Base-by-base conservation (phyloP, 1,140 invertebrate species). In the Cydia fagiglandana region DNA sequence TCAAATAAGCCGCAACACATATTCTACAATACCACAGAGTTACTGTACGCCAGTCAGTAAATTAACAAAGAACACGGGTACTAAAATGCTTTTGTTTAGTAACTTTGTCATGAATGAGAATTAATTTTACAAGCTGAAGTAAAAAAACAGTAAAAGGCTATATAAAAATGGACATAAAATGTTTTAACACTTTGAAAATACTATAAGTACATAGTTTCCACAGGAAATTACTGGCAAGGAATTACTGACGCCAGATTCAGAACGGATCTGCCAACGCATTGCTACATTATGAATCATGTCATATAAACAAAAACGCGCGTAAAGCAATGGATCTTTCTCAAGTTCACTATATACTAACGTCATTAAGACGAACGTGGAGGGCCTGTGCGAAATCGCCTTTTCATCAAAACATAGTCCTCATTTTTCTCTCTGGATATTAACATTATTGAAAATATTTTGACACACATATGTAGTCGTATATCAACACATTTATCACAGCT, bases 1-100 rank as follows among this genome's bases (percentile, higher is more conserved):
- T 61, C 17, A 61, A 61, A 61, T 61, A 61, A n/a, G 56, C 56
- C 56, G 56, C 56, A 61, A 61, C 56, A 61, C 56, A 61, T 61
- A 24, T 24, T 24, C 56, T 4, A 61, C 56, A 61, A 61, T 61
- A 61, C 56, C 56, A 61, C 56, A 24, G 56, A 61, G 56, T 61
- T 24, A 61, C 20, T 24, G 56, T 61, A 24, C 56, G 56, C 56
- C 56, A 61, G 17, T 24, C 56, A 24, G 56, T 61, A 61, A 61
- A 61, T 24, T 61, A 61, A 61, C 56, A 61, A 61, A 61, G 56
- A 24, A 61, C 56, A 61, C 20, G 17, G 56, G 56, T 61, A 61
- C 20, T 61, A 61, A 61, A 61, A 20, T 24, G 9, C n/a, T 24
- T 24, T 61, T 56, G 53, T 20, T 61, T 61, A 61, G 20, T 61